phyloP scores from a whole-genome alignment of 2,797 vertebrate genomes.

The Enteromius paludinosus region DNA sequence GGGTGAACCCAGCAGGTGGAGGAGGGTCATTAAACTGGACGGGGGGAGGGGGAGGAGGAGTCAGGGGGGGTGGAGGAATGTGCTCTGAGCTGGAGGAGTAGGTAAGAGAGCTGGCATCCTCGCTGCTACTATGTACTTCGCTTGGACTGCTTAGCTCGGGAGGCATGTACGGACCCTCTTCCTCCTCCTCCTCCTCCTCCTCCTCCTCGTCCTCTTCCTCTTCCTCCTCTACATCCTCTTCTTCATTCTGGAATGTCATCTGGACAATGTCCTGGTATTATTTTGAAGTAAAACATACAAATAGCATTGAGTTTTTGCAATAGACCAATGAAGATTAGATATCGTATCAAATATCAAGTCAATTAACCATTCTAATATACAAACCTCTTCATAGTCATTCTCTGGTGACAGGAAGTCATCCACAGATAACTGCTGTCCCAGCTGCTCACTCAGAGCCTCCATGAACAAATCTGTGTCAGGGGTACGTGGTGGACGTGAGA shows the following conservation, averaged over 20 bases:
- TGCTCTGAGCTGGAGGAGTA: constrained; percentile 95
- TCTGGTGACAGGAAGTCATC: constrained; percentile 96
- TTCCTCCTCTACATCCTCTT: constrained; percentile 82
- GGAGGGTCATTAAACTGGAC: constrained; percentile 85
- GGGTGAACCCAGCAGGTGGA: constrained; percentile 66
- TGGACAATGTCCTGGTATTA: constrained; percentile 83
- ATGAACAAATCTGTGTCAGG: constrained; percentile 94
- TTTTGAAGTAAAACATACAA: constrained; percentile 63
- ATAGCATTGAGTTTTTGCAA: constrained; percentile 76
- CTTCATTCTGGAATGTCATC: constrained; percentile 90
- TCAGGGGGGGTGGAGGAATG: constrained; percentile 90
- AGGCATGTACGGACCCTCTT: constrained; percentile 82
- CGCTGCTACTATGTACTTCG: constrained; percentile 90
- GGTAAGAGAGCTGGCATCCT: constrained; percentile 94
- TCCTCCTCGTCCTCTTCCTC: constrained; percentile 82
- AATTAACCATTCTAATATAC: constrained; percentile 39
- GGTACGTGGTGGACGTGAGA: constrained; percentile 87
- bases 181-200: constrained; percentile 87
- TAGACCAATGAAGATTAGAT: background rate
- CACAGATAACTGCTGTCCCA: constrained; percentile 87
- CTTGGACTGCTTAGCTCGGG: constrained; percentile 91
- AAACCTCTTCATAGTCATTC: constrained; percentile 97
- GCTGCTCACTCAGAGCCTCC: constrained; percentile 90
- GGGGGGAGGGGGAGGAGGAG: constrained; percentile 87
- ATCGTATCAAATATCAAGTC: background rate